Evolutionary conservation across 2,113 vertebrate species (phyloP).

Genomic region (Chaetodon trifascialis): DNA sequence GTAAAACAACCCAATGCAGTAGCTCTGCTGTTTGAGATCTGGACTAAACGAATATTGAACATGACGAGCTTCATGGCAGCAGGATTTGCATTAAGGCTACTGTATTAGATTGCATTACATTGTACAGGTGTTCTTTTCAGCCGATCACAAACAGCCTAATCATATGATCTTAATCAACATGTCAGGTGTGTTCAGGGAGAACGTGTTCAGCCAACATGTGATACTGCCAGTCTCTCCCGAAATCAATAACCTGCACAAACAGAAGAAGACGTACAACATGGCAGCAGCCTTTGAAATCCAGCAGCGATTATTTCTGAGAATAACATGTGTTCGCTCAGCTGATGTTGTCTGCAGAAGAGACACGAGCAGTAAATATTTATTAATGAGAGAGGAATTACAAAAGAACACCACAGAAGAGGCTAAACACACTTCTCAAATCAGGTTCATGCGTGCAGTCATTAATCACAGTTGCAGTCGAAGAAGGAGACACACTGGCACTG

Average conservation of each 20-base stretch:
- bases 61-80: not conserved
- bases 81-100: not conserved
- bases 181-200: slow-evolving; percentile 31
- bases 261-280: slow-evolving; percentile 24
- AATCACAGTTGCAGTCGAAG: slow-evolving; percentile 8
- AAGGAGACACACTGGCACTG: not conserved
- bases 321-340: not conserved
- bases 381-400: not conserved
- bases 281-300: slow-evolving; percentile 32
- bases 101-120: not conserved
- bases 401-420: not conserved
- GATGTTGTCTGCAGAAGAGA: slow-evolving; percentile 8
- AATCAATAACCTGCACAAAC: slow-evolving; percentile 53
- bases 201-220: slow-evolving; percentile 2
- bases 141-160: slow-evolving; percentile 8
- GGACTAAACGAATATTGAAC: not conserved
- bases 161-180: slow-evolving; percentile 15
- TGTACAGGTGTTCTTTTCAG: slow-evolving; percentile 5
- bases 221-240: slow-evolving; percentile 7
- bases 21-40: not conserved
- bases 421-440: slow-evolving; percentile 13
- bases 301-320: slow-evolving; percentile 43
- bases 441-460: not conserved
- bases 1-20: slow-evolving; percentile 30
- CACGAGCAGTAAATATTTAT: slow-evolving; percentile 37